Evolutionary conservation across 2,113 vertebrate species (phyloP).

Genomic region (Acrocephalus kingi): DNA sequence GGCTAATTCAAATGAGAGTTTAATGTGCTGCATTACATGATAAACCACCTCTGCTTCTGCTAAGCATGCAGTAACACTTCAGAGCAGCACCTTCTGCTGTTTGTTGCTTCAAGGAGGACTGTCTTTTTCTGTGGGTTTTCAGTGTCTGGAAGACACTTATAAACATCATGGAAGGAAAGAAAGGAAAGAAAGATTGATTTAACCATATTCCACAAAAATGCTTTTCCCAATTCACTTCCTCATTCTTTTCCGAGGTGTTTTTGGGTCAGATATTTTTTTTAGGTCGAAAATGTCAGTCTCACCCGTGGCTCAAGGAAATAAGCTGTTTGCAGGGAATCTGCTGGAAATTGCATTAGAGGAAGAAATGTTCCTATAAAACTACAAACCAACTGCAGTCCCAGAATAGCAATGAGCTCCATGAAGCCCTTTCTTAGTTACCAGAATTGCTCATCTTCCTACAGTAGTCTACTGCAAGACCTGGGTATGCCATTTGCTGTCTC

Average conservation of each 20-base stretch:
- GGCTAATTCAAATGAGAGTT: background rate
- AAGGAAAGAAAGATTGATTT: background rate
- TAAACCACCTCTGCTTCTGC: background rate
- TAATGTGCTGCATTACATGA: background rate
- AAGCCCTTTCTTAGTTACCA: background rate
- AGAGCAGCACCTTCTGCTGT: background rate
- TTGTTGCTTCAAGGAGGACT: background rate
- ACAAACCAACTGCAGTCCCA: slow-evolving; percentile 2
- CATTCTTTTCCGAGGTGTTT: background rate
- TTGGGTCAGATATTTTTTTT: background rate
- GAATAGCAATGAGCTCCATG: slow-evolving; percentile 1
- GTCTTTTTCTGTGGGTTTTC: background rate
- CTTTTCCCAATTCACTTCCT: background rate
- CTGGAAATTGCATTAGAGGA: slow-evolving; percentile 3
- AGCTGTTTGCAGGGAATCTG: background rate
- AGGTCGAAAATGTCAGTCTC: background rate
- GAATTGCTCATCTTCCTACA: background rate
- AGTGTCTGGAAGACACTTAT: background rate
- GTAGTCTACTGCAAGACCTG: background rate
- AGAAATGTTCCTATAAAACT: background rate
- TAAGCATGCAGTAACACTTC: background rate
- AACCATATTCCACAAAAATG: background rate
- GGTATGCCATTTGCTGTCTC: background rate
- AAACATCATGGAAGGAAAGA: background rate
- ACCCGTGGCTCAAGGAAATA: background rate